Evolutionary conservation across 2,888 invertebrate species (phyloP).

Genomic region (Abrostola tripartita): DNA sequence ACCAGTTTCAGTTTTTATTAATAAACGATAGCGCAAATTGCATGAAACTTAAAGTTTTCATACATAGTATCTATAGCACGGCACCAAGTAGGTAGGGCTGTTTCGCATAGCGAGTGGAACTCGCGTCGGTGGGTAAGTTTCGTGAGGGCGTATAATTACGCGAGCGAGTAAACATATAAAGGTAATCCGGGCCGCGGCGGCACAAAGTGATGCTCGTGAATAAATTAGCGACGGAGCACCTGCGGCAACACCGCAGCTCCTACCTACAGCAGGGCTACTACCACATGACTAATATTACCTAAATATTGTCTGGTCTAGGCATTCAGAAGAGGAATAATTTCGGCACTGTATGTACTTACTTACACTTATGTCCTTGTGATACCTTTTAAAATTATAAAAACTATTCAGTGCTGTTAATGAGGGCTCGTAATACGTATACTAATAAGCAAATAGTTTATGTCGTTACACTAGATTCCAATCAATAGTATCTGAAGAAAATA

Average conservation of each 20-base stretch:
- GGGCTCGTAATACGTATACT: no score
- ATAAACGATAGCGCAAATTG: neutral
- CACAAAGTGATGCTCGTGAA: constrained; percentile 87
- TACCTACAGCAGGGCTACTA: constrained; percentile 64
- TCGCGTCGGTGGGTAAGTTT: constrained; percentile 73
- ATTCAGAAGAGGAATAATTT: no score
- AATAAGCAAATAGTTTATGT: no score
- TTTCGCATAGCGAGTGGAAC: constrained; percentile 37
- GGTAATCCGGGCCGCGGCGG: constrained; percentile 87
- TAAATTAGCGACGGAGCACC: constrained; percentile 83
- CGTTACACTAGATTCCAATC: no score
- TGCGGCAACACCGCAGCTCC: constrained; percentile 78
- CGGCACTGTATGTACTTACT: no score
- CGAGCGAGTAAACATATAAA: constrained; percentile 87
- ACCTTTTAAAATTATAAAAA: no score
- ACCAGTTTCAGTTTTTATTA: neutral
- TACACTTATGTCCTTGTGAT: no score
- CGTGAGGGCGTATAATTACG: constrained; percentile 87
- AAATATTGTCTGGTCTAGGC: neutral
- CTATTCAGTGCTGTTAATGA: no score
- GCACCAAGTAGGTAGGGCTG: constrained; percentile 29
- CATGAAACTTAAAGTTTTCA: neutral
- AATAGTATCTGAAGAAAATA: no score
- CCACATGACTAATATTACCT: constrained; percentile 17
- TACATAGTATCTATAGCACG: constrained; percentile 17